These are phyloP conservation scores for Colletes gigas DNA, from an alignment of 1,140 invertebrate genomes.

Conservation along the genomic window DNA sequence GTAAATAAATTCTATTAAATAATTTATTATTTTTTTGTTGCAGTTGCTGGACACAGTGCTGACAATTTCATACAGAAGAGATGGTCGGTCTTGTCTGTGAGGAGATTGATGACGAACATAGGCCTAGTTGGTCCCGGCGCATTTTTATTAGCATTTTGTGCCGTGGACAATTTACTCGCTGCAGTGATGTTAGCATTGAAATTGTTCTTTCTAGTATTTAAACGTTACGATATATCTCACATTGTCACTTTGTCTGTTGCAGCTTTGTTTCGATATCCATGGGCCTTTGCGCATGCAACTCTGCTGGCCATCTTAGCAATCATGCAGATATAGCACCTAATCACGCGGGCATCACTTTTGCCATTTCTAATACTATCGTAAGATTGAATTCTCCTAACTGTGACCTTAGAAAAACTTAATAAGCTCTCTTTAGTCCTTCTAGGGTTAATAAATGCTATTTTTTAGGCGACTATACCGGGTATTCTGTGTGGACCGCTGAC, in stretches of 20 bases:
- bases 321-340: constrained; percentile 91
- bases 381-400: constrained; percentile 58
- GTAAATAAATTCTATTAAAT: neutral
- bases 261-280: constrained; percentile 90
- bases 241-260: constrained; percentile 33
- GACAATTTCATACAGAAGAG: constrained; percentile 86
- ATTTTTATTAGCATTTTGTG: constrained; percentile 88
- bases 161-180: constrained; percentile 86
- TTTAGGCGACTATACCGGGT: constrained; percentile 88
- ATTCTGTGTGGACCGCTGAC: constrained; percentile 90
- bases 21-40: constrained; percentile 50
- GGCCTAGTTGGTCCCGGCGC: constrained; percentile 89
- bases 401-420: too few relatives aligned
- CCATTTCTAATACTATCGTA: constrained; percentile 90
- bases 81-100: constrained; percentile 88
- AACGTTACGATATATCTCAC: constrained; percentile 8
- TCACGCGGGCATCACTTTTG: constrained; percentile 90
- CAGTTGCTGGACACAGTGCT: constrained; percentile 88
- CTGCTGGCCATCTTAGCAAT: constrained; percentile 90
- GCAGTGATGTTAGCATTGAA: constrained; percentile 85
- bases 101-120: constrained; percentile 89
- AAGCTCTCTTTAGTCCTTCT: too few relatives aligned
- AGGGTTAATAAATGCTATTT: constrained; percentile 24
- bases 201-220: neutral
- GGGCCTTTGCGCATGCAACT: constrained; percentile 90